Conservation (phyloP, 2,113 vertebrate species). For the Barnardius zonarius region DNA sequence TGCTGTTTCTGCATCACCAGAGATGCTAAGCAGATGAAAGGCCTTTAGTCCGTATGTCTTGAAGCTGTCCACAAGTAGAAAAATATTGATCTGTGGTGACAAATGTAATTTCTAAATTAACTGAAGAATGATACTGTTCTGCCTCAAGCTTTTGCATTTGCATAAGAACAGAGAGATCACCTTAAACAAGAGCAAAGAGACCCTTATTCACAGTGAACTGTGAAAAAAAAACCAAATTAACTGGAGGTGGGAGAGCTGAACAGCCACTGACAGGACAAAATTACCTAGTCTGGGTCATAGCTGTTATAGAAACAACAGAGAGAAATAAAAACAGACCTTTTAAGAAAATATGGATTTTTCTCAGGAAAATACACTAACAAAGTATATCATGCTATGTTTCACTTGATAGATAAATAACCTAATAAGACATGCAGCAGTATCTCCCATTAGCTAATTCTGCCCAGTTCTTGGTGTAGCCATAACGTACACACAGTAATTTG, state of each 20-base stretch:
- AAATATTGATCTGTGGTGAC: slow-evolving; percentile 29
- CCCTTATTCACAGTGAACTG: slow-evolving; percentile 6
- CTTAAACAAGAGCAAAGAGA: slow-evolving; percentile 43
- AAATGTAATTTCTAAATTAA: slow-evolving; percentile 46
- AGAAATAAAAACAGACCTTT: slow-evolving; percentile 23
- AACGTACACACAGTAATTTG: not conserved
- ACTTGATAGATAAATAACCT: slow-evolving; percentile 7
- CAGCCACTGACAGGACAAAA: slow-evolving; percentile 12
- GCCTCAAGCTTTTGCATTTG: slow-evolving; percentile 25
- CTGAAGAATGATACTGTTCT: slow-evolving; percentile 7
- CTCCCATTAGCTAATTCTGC: not conserved
- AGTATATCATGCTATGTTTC: not conserved
- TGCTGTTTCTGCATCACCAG: not conserved
- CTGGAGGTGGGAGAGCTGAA: not conserved
- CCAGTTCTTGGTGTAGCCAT: not conserved
- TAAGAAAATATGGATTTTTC: slow-evolving; percentile 11
- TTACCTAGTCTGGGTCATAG: not conserved
- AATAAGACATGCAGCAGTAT: not conserved
- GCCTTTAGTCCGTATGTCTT: not conserved
- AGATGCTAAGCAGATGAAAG: not conserved
- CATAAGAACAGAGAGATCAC: slow-evolving; percentile 44
- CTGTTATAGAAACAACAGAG: not conserved
- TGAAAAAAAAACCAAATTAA: not conserved
- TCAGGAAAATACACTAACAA: not conserved
- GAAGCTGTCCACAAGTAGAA: not conserved